phyloP scores from a whole-genome alignment of 2,113 vertebrate species.

The Ornithorhynchus anatinus region DNA sequence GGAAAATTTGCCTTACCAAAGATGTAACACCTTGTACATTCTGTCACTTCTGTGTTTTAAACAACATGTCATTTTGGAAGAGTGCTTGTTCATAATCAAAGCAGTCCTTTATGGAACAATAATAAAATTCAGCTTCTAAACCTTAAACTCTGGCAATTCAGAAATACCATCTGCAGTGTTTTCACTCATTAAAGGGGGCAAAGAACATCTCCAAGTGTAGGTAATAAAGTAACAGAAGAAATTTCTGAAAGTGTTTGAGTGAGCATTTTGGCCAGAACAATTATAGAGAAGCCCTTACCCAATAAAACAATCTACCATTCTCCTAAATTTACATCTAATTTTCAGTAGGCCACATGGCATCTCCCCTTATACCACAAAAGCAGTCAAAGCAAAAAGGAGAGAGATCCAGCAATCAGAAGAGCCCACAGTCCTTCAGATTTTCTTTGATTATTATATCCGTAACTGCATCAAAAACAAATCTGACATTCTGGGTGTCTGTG shows the following conservation, averaged over 20 bases:
- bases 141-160: background rate
- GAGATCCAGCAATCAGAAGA: constrained; percentile 59
- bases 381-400: background rate
- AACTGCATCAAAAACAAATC: constrained; percentile 79
- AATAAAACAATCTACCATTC: background rate
- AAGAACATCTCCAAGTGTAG: background rate
- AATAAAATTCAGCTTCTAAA: background rate
- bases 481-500: constrained; percentile 78
- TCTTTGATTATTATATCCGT: constrained; percentile 84
- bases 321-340: background rate
- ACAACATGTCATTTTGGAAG: background rate
- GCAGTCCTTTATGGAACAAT: background rate
- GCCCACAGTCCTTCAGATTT: constrained; percentile 78
- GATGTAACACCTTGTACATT: background rate
- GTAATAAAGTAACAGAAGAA: background rate
- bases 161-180: background rate
- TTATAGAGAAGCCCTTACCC: background rate
- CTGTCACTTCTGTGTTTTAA: background rate
- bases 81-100: background rate
- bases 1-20: background rate
- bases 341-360: background rate
- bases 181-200: background rate
- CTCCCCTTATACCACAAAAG: constrained; percentile 18
- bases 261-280: background rate
- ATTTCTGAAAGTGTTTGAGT: background rate